phyloP scores from a whole-genome alignment of 2,113 vertebrate species.

The Crotalus viridis region DNA sequence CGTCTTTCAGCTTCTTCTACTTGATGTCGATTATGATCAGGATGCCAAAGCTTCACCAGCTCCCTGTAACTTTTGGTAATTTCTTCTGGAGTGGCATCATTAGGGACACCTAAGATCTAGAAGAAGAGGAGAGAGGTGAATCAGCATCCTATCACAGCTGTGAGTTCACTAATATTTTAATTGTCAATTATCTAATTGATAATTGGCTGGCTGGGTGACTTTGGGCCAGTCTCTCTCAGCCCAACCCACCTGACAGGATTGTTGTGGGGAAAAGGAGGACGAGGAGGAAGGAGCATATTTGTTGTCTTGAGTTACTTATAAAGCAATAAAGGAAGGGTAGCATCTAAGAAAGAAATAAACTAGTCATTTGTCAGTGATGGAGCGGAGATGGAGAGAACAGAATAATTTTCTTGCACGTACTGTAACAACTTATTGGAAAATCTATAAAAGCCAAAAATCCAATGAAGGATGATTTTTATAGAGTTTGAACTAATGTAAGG shows the following conservation, averaged over 20 bases:
- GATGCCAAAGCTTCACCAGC: constrained; percentile 85
- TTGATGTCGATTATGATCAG: constrained; percentile 81
- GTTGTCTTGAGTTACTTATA: neutral
- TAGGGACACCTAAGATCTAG: constrained; percentile 77
- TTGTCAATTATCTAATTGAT: neutral
- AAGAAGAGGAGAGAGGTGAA: neutral
- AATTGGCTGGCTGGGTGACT: neutral
- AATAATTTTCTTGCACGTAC: neutral
- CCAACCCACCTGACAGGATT: neutral
- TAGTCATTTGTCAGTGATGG: neutral
- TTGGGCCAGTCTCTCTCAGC: neutral
- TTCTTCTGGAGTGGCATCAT: constrained; percentile 76
- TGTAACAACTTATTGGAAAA: neutral
- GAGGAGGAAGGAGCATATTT: neutral
- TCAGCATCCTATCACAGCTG: accelerated
- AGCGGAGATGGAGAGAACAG: neutral
- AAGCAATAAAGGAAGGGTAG: neutral
- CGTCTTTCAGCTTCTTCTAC: constrained; percentile 74
- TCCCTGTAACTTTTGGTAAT: constrained; percentile 79
- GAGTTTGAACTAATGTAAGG: neutral
- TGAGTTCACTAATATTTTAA: neutral
- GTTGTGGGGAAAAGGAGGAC: neutral
- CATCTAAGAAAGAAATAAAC: neutral
- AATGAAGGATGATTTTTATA: neutral
- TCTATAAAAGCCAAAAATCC: neutral